Evolutionary conservation across 2,797 vertebrate genomes (phyloP).

Genomic region (Hypotaenidia okinawae): DNA sequence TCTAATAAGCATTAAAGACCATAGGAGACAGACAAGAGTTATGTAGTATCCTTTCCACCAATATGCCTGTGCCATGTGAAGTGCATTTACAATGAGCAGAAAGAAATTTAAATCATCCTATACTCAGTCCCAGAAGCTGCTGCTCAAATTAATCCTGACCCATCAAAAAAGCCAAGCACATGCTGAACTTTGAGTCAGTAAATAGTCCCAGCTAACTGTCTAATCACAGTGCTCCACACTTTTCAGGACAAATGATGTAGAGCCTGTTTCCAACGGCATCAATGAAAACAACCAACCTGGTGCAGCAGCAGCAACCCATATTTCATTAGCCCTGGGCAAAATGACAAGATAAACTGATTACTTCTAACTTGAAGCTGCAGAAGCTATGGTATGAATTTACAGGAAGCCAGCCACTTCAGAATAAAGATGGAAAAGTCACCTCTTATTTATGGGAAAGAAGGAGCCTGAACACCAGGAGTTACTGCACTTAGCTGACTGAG

Average conservation of each 20-base stretch:
- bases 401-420: not conserved
- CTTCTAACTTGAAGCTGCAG: not conserved
- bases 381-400: not conserved
- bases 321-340: not conserved
- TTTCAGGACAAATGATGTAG: not conserved
- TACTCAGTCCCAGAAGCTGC: not conserved
- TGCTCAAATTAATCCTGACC: constrained; percentile 7
- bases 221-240: not conserved
- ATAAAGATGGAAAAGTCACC: not conserved
- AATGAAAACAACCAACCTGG: accelerated
- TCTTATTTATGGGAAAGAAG: not conserved
- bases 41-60: not conserved
- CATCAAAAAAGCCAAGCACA: not conserved
- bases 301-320: not conserved
- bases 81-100: not conserved
- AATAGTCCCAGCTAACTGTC: not conserved
- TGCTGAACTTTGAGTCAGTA: not conserved
- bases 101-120: not conserved
- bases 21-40: not conserved
- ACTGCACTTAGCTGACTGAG: not conserved
- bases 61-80: not conserved
- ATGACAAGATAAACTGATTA: not conserved
- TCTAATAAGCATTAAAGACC: constrained; percentile 30
- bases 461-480: not conserved
- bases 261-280: not conserved